Evolutionary conservation across 1,140 invertebrate species (phyloP), one percentile per base, ranked within the genome.

Genomic region (Macrostomum lignano): DNA sequence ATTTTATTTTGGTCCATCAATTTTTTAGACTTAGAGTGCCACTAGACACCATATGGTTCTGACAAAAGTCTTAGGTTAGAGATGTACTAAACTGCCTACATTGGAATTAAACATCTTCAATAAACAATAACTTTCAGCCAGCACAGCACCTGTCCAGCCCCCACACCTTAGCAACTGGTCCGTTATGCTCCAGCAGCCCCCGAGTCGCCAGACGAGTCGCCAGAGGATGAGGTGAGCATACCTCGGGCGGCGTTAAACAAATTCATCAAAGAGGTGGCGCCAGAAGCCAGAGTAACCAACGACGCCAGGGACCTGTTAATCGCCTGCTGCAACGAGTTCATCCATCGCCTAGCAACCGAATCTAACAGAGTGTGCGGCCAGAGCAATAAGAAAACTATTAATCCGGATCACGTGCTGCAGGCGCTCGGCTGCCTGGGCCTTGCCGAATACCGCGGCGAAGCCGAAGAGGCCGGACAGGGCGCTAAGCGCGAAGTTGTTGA

Each of bases 271-370:
- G 84, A 93, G 61, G 65, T 91, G 25, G 63, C 82, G 20, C 82
- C 84, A 1, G 74, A 64, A 37, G 69, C 91, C 19, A 63, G 86
- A 39, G 79, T 93, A 15, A 81, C 82, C 3, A 86, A 86, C 49
- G 86, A 94, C 55, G 77, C 79, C 2, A 64, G 84, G 31, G 86
- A 93, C 58, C 58, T 93, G 7, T 78, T 94, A 35, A 56, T 91
- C 2, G 86, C 82, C 45, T 93, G 82, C 52, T 93, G 84, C 49
- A 86, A 79, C 4, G 84, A 94, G 58, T 93, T 94, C 51, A 93
- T 94, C 41, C 82, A 91, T 51, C 60, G 91, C 13, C 65, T 94
- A 11, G 79, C 79, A 37, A 84, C 81, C 3, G 81, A 94, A 61
- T 79, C 86, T 0, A 93, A 93, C 61, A 77, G 86, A 41, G 76